Evolutionary conservation across 64 coral and sea anemone genomes (phyloP).

Genomic region (Acropora tenuis): DNA sequence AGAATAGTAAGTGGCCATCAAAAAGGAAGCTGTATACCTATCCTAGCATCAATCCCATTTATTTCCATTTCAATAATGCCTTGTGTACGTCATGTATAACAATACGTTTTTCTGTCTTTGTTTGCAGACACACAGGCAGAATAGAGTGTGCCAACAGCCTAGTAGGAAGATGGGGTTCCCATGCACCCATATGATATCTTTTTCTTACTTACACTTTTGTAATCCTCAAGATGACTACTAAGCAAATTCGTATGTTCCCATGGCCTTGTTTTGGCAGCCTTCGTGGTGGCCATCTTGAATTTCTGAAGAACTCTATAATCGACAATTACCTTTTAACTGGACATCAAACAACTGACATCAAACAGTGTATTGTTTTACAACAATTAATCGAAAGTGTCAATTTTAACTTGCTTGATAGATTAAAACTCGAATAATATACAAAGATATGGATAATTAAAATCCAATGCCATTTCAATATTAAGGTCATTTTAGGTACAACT

Average conservation of each 20-base stretch:
- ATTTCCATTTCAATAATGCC: conserved; percentile 14
- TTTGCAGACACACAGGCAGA: not conserved
- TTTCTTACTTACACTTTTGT: not conserved
- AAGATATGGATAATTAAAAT: not conserved
- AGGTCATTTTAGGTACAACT: not conserved
- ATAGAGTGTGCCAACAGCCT: not conserved
- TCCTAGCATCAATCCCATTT: conserved; percentile 13
- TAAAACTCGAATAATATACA: not conserved
- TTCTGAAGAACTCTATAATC: not conserved
- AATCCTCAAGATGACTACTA: not conserved
- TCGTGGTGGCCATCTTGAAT: not conserved
- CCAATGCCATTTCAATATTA: not conserved
- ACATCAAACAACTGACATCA: not conserved
- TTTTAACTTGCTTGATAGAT: not conserved
- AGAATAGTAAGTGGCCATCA: conserved; percentile 9
- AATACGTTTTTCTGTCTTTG: conserved; percentile 30
- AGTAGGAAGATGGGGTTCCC: not conserved
- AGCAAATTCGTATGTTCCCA: not conserved
- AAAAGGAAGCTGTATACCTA: conserved; percentile 4
- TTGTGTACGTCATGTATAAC: conserved; percentile 25
- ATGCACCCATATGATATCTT: not conserved
- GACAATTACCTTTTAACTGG: not conserved
- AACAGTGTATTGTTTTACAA: not conserved
- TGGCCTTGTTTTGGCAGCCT: not conserved
- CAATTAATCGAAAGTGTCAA: not conserved